phyloP scores from a whole-genome alignment of 2,888 invertebrate genomes.

The Endotricha flammealis region DNA sequence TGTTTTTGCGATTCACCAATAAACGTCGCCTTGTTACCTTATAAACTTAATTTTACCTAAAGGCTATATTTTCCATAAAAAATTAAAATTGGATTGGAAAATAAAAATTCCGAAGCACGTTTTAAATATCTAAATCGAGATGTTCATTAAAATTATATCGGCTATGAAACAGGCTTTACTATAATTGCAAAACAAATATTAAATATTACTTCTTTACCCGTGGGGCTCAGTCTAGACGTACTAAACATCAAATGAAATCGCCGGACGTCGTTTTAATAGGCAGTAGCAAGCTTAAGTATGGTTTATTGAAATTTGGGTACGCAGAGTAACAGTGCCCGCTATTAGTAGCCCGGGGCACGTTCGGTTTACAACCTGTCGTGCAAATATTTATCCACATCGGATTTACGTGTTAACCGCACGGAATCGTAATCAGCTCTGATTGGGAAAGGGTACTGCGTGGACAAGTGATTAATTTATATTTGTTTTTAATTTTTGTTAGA shows the following conservation, averaged over 20 bases:
- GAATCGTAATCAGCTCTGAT: constrained; percentile 73
- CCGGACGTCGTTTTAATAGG: background rate
- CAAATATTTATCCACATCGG: constrained; percentile 74
- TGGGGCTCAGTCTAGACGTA: background rate
- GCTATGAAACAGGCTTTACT: too few species aligned
- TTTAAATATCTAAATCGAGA: too few species aligned
- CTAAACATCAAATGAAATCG: background rate
- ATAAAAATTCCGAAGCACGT: too few species aligned
- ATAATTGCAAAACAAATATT: too few species aligned
- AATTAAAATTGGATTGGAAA: too few species aligned
- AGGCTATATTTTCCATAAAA: too few species aligned
- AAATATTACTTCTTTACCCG: background rate
- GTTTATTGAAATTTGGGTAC: constrained; percentile 20
- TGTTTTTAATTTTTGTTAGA: too few species aligned
- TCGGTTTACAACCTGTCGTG: constrained; percentile 68
- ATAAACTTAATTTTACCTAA: too few species aligned
- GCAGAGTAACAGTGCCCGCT: constrained; percentile 61
- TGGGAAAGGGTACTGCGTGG: constrained; percentile 40
- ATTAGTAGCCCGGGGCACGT: constrained; percentile 62
- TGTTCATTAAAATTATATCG: too few species aligned
- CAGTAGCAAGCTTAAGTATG: constrained; percentile 2
- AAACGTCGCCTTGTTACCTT: too few species aligned
- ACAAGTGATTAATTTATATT: too few species aligned
- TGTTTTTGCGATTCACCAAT: too few species aligned
- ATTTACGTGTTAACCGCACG: constrained; percentile 66